Conservation (phyloP, 1,140 invertebrate species). For the Drosophila orena region DNA sequence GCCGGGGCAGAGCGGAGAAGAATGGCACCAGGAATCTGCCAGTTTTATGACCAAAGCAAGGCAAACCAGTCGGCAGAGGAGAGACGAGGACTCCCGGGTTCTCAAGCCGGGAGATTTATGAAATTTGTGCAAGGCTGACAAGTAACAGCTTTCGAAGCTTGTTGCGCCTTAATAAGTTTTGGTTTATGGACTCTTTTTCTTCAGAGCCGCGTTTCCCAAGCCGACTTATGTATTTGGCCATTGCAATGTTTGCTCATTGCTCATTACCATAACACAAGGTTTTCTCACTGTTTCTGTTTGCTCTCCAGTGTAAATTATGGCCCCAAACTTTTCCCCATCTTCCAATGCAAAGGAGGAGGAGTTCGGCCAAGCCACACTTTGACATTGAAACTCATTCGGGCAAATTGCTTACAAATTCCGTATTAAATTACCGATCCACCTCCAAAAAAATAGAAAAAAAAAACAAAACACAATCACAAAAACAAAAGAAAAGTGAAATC, state of each 20-base stretch:
- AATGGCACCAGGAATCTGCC: slow-evolving; percentile 33
- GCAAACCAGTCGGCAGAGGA: slow-evolving; percentile 53
- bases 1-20: neutral
- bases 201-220: neutral
- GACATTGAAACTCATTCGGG: slow-evolving; percentile 67
- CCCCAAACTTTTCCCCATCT: slow-evolving; percentile 10
- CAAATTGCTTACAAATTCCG: slow-evolving; percentile 42
- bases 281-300: slow-evolving; percentile 5
- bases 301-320: neutral
- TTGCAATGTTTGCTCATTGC: slow-evolving; percentile 10
- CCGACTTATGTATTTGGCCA: neutral
- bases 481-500: slow-evolving; percentile 71
- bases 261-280: slow-evolving; percentile 27
- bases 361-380: slow-evolving; percentile 34
- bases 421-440: slow-evolving; percentile 40
- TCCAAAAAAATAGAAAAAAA: neutral
- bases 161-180: slow-evolving; percentile 41
- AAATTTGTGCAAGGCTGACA: slow-evolving; percentile 51
- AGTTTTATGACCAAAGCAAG: slow-evolving; percentile 67
- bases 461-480: slow-evolving; percentile 13
- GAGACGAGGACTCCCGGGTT: slow-evolving; percentile 17
- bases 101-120: slow-evolving; percentile 32
- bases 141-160: slow-evolving; percentile 37
- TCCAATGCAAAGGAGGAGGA: slow-evolving; percentile 10
- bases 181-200: slow-evolving; percentile 20